phyloP scores from a whole-genome alignment of 2,888 invertebrate genomes.

The Neoitamus cyanurus region DNA sequence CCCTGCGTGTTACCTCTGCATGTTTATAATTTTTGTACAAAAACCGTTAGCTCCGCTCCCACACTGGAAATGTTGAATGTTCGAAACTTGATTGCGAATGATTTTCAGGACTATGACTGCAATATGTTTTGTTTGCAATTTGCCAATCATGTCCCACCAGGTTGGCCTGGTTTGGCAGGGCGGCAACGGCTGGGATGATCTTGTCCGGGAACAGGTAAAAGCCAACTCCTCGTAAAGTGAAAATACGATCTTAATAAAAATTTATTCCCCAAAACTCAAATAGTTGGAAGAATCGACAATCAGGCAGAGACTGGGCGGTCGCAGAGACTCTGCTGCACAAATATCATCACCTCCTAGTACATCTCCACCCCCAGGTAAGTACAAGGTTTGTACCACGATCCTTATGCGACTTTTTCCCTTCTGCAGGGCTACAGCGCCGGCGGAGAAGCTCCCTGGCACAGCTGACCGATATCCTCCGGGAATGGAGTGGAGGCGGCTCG shows the following conservation, averaged over 20 bases:
- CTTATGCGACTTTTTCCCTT: not conserved
- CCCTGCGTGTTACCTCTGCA: not conserved
- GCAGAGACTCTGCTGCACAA: constrained; percentile 91
- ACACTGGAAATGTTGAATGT: not conserved
- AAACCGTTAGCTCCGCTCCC: not conserved
- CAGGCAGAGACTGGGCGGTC: constrained; percentile 84
- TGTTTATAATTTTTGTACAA: not conserved
- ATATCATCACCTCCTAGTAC: constrained; percentile 88
- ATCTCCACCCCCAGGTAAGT: constrained; percentile 70
- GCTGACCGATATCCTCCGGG: constrained; percentile 86
- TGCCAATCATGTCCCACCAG: constrained; percentile 94
- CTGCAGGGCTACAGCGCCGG: constrained; percentile 73
- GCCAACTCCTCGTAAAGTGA: not conserved
- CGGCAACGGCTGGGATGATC: constrained; percentile 94
- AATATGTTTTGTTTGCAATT: constrained; percentile 96
- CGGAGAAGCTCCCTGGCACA: constrained; percentile 89
- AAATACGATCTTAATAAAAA: not conserved
- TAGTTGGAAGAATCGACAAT: constrained; percentile 83
- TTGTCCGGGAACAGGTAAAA: constrained; percentile 81
- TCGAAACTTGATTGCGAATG: constrained; percentile 34
- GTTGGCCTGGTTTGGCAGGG: constrained; percentile 94
- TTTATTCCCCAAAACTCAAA: not conserved
- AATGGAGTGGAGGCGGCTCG: constrained; percentile 81
- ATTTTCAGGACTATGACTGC: constrained; percentile 88
- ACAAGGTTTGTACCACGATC: not conserved